These are phyloP conservation scores for Trichomycterus rosablanca DNA, from an alignment of 2,113 vertebrate species.

Conservation along the genomic window DNA sequence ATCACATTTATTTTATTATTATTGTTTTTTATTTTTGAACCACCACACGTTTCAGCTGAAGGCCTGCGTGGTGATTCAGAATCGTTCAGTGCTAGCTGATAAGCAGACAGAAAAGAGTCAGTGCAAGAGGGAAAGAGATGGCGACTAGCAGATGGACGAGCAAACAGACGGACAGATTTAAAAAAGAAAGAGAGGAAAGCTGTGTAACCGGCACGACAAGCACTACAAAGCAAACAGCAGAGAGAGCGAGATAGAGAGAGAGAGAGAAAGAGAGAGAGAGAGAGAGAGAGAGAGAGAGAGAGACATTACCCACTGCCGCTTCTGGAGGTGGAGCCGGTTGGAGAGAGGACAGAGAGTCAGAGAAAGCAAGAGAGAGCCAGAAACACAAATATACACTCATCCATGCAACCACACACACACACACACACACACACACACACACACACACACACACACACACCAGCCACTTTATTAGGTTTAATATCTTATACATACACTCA, in stretches of 20 bases:
- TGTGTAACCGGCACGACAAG: constrained; percentile 43
- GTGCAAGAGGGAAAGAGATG: constrained; percentile 47
- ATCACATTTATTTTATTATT: too few relatives aligned
- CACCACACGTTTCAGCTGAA: too few relatives aligned
- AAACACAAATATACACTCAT: constrained; percentile 18
- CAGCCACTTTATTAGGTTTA: too few relatives aligned
- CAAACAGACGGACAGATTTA: constrained; percentile 24
- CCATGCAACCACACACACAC: constrained; percentile 5
- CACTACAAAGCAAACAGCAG: constrained; percentile 22
- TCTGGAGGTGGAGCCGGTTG: constrained; percentile 59
- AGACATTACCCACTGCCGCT: constrained; percentile 69
- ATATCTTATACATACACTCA: constrained; percentile 11
- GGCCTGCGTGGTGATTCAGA: constrained; percentile 2
- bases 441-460: neutral
- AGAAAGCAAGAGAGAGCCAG: constrained; percentile 50
- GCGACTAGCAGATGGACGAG: constrained; percentile 27
- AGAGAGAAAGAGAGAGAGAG: constrained; percentile 16
- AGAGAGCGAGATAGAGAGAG: constrained; percentile 4
- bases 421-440: neutral
- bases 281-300: constrained; percentile 33
- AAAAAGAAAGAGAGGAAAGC: constrained; percentile 48
- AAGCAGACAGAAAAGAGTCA: constrained; percentile 43
- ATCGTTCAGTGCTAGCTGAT: constrained; percentile 37
- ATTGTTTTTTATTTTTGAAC: too few relatives aligned
- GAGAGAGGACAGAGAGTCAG: constrained; percentile 61